phyloP scores from a whole-genome alignment of 2,113 vertebrate genomes.

The Tauraco erythrolophus region DNA sequence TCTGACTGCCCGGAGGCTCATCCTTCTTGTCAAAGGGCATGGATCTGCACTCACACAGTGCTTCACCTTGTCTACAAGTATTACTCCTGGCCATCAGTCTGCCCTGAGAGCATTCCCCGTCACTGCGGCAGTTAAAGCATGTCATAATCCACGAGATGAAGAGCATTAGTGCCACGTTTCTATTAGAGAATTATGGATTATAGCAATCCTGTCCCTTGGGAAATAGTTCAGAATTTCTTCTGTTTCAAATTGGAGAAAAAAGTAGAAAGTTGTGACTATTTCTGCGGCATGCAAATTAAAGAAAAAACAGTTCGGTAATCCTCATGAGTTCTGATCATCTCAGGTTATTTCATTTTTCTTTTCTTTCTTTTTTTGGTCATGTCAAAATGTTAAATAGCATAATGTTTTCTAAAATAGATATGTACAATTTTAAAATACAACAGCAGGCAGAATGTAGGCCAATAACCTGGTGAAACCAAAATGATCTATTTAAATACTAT shows the following conservation, averaged over 20 bases:
- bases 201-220: background rate
- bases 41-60: fast-evolving
- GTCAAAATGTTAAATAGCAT: background rate
- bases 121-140: fast-evolving
- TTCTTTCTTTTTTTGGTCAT: background rate
- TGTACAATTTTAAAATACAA: background rate
- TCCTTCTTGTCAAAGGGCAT: background rate
- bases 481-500: background rate
- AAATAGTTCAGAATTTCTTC: background rate
- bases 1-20: fast-evolving
- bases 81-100: fast-evolving
- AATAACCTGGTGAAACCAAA: background rate
- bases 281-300: background rate
- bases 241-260: background rate
- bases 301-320: background rate
- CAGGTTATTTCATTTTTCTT: background rate
- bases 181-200: background rate
- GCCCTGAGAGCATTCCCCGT: fast-evolving
- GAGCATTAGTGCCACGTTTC: background rate
- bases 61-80: background rate
- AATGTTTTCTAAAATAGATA: background rate
- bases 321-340: background rate
- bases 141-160: background rate
- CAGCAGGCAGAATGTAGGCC: background rate
- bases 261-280: background rate